Evolutionary conservation across 2,113 vertebrate species (phyloP).

Genomic region (Microcebus ravelobensis): DNA sequence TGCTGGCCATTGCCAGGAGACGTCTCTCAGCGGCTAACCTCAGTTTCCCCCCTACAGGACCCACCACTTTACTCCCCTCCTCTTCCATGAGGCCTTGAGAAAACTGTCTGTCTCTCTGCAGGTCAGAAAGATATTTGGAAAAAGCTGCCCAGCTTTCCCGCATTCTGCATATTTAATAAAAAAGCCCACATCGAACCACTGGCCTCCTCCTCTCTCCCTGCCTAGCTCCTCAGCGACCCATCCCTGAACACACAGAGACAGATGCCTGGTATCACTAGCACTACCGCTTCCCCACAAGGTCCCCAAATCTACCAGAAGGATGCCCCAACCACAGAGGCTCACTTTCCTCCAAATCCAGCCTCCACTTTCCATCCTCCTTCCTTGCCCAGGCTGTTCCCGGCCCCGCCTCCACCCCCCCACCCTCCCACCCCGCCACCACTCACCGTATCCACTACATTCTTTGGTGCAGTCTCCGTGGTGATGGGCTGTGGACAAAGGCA

Average conservation of each 20-base stretch:
- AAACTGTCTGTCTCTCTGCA: not conserved
- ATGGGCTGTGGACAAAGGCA: conserved; percentile 66
- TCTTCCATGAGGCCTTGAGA: not conserved
- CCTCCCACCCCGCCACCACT: not conserved
- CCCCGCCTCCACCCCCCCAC: fast-evolving
- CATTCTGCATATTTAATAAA: conserved; percentile 41
- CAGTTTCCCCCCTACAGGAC: not conserved
- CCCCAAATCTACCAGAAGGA: not conserved
- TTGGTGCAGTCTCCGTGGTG: conserved; percentile 28
- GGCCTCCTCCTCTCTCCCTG: not conserved
- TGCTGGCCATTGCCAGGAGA: not conserved
- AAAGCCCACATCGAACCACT: not conserved
- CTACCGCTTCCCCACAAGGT: not conserved
- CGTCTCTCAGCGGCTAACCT: not conserved
- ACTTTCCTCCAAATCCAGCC: not conserved
- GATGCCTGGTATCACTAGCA: not conserved
- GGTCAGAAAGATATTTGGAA: conserved; percentile 12
- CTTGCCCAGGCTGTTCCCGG: not conserved
- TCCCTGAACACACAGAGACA: not conserved
- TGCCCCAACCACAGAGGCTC: not conserved
- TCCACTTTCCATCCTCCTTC: not conserved
- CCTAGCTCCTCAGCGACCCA: not conserved
- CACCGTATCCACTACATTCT: conserved; percentile 76
- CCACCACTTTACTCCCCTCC: not conserved
- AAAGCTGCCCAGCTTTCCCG: not conserved